These are phyloP conservation scores for Nemopilema nomurai DNA, from an alignment of 30 jellyfish, hydroid and myxozoan genomes.

Conservation along the genomic window DNA sequence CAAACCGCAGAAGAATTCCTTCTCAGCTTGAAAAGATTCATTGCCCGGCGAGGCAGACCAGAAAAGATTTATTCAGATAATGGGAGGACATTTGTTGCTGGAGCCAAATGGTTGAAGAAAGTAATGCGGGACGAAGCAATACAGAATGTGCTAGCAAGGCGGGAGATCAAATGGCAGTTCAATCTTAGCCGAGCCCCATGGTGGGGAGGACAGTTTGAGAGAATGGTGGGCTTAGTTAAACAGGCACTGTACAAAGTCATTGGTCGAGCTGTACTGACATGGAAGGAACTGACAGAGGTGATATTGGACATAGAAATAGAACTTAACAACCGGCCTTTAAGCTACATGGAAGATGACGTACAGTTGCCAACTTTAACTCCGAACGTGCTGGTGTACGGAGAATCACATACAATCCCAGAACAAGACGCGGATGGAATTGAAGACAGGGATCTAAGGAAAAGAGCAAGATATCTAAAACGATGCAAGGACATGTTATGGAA, in stretches of 20 bases:
- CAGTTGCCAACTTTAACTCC: conserved; percentile 69
- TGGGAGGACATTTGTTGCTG: conserved; percentile 50
- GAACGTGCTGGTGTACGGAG: conserved; percentile 48
- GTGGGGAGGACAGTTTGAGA: conserved; percentile 82
- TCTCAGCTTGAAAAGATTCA: conserved; percentile 37
- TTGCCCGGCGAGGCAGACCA: conserved; percentile 71
- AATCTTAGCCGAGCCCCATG: conserved; percentile 76
- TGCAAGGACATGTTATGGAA: conserved; percentile 10
- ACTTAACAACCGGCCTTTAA: conserved; percentile 57
- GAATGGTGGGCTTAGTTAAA: conserved; percentile 59
- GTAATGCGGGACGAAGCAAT: conserved; percentile 30
- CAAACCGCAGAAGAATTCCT: conserved; percentile 51
- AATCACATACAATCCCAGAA: conserved; percentile 13
- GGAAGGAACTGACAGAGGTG: conserved; percentile 56
- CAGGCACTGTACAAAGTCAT: conserved; percentile 57
- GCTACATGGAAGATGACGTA: conserved; percentile 77
- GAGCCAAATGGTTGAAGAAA: conserved; percentile 41
- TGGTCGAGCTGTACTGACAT: conserved; percentile 34
- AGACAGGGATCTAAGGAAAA: conserved; percentile 42
- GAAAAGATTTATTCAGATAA: conserved; percentile 59
- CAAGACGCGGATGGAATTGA: conserved; percentile 37
- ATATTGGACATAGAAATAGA: conserved; percentile 53
- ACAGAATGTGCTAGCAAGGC: conserved; percentile 26
- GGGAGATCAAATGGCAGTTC: conserved; percentile 65
- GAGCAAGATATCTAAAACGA: conserved; percentile 27